Evolutionary conservation across 1,140 invertebrate species (phyloP), one percentile per base, ranked within the genome.

Genomic region (Lordiphosa clarofinis): DNA sequence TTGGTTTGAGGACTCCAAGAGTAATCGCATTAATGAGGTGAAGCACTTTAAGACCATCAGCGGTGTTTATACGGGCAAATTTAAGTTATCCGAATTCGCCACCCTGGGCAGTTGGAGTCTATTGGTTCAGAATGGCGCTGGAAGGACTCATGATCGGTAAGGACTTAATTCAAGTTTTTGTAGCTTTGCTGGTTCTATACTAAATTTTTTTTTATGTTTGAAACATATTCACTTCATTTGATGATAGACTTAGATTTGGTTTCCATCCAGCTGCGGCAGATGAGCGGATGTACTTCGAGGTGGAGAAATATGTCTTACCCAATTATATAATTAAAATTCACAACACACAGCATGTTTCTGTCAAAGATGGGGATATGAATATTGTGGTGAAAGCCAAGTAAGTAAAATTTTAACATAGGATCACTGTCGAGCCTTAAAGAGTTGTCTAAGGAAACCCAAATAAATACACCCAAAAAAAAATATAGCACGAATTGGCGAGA

Each of bases 271-370:
- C 28, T 10, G 63, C 44, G 6, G 12, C 42, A 1, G 67, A 81
- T 10, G 62, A 73, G 21, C 57, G 67, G 0, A 87, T 56, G 7
- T 73, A 64, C 24, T 88, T 89, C 35, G 72, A 87, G 1, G 88
- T 89, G 8, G 95, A 96, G 3, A 95, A 98, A 89, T 99, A 98
- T 88, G 94, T 98, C 33, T 89, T 97, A 38, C 97, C 97, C 0
- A 97, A 97, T 74, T 98, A 97, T 90, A 92, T 97, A 73, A 94
- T 99, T 13, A 92, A 93, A 0, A 92, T 98, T 42, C 92, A 95
- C 42, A 92, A 95, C 1, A 95, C 96, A 0, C 91, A 94, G 56
- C 95, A 96, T 84, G 91, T 94, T 0, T 94, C 95, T 0, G 96
- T 97, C 84, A 94, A 94, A 65, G 94, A 96, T 59, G 93, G 94